Conservation (phyloP, 2,113 vertebrate species). For the Erpornis zantholeuca region DNA sequence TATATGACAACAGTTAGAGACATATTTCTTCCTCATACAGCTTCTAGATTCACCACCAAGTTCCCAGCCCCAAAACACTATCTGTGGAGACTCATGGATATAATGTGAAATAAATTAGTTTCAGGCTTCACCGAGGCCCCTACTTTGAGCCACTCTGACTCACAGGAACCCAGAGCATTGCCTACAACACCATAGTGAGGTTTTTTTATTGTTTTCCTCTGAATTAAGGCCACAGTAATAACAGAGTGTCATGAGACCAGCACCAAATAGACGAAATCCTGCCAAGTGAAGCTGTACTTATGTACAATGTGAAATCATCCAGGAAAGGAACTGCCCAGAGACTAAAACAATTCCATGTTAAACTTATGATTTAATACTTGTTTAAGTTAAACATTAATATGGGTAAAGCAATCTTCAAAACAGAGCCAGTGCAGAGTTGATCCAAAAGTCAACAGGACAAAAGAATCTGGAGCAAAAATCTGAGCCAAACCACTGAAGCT, state of each 20-base stretch:
- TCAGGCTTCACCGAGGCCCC: not conserved
- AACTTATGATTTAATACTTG: constrained; percentile 51
- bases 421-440: constrained; percentile 59
- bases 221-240: constrained; percentile 20
- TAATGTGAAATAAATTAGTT: not conserved
- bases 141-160: not conserved
- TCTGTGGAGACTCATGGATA: not conserved
- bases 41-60: not conserved
- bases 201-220: not conserved
- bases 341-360: constrained; percentile 29
- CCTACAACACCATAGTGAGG: not conserved
- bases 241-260: not conserved
- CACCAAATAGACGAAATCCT: not conserved
- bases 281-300: constrained; percentile 8
- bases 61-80: not conserved
- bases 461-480: constrained; percentile 58
- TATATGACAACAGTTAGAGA: not conserved
- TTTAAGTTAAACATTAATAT: constrained; percentile 65
- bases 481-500: constrained; percentile 49
- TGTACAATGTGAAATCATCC: not conserved
- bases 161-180: not conserved
- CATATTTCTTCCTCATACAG: not conserved
- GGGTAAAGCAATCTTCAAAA: constrained; percentile 49
- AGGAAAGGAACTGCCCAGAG: constrained; percentile 26
- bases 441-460: constrained; percentile 70